Evolutionary conservation across 2,888 invertebrate genomes (phyloP).

Genomic region (Agrochola circellaris): DNA sequence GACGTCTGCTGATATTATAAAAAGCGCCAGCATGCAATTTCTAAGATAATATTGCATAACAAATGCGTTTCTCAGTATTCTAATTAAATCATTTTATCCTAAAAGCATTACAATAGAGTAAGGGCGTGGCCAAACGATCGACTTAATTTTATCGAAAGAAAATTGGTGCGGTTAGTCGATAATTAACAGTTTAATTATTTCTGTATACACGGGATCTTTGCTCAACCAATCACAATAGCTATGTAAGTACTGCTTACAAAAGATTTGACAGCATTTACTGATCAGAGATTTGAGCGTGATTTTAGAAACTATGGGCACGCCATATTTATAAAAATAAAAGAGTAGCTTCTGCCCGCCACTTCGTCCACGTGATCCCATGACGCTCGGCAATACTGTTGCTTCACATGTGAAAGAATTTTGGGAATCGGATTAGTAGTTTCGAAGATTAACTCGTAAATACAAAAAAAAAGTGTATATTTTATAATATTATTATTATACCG

Average conservation of each 20-base stretch:
- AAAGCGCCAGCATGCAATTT: constrained; percentile 30
- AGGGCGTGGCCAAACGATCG: constrained; percentile 38
- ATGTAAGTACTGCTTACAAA: background rate
- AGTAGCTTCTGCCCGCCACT: background rate
- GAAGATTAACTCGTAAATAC: no score
- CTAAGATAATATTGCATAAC: constrained; percentile 27
- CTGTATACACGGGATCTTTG: background rate
- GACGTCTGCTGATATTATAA: background rate
- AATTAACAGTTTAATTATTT: background rate
- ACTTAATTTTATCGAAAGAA: background rate
- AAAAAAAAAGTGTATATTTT: no score
- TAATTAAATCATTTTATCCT: constrained; percentile 42
- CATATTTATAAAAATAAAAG: background rate
- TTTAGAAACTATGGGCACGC: no score
- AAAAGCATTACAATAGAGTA: constrained; percentile 33
- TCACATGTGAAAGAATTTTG: no score
- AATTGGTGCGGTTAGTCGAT: background rate
- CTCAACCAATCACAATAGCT: background rate
- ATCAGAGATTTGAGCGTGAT: no score
- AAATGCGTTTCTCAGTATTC: constrained; percentile 19
- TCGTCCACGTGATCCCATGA: no score
- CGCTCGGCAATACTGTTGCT: no score
- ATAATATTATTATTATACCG: no score
- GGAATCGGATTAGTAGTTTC: no score
- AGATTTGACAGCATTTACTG: no score